These are phyloP conservation scores for Hippoglossus stenolepis DNA, from an alignment of 2,113 vertebrate genomes.

Conservation along the genomic window DNA sequence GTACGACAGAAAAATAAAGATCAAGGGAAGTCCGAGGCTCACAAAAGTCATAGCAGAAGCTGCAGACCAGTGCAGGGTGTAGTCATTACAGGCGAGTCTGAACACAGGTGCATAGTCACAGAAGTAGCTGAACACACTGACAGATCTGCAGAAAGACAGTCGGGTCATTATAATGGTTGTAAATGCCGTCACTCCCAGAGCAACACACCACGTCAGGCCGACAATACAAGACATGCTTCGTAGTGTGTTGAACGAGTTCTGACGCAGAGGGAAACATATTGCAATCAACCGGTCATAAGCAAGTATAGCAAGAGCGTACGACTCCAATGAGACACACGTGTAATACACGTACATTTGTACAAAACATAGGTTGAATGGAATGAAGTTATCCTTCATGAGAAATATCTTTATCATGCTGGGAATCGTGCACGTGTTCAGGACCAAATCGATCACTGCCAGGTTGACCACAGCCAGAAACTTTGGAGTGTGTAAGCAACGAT, in stretches of 20 bases:
- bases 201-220: slow-evolving; percentile 39
- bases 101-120: slow-evolving; percentile 80
- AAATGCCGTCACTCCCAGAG: rapidly evolving
- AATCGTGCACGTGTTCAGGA: slow-evolving; percentile 66
- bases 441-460: slow-evolving; percentile 71
- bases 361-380: slow-evolving; percentile 71
- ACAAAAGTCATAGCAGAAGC: neutral
- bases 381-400: slow-evolving; percentile 66
- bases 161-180: slow-evolving; percentile 40
- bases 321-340: slow-evolving; percentile 49
- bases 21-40: slow-evolving; percentile 32
- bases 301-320: slow-evolving; percentile 70
- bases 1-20: slow-evolving; percentile 70
- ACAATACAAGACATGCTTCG: slow-evolving; percentile 68
- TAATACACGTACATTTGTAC: slow-evolving; percentile 76
- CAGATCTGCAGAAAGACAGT: slow-evolving; percentile 77
- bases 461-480: slow-evolving; percentile 77
- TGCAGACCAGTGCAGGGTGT: slow-evolving; percentile 60
- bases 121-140: slow-evolving; percentile 78
- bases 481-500: slow-evolving; percentile 68
- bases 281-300: slow-evolving; percentile 78
- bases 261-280: slow-evolving; percentile 78
- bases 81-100: slow-evolving; percentile 74
- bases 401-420: slow-evolving; percentile 77
- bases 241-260: slow-evolving; percentile 70